Evolutionary conservation across 2,888 invertebrate species (phyloP).

Genomic region (Lagria hirta): DNA sequence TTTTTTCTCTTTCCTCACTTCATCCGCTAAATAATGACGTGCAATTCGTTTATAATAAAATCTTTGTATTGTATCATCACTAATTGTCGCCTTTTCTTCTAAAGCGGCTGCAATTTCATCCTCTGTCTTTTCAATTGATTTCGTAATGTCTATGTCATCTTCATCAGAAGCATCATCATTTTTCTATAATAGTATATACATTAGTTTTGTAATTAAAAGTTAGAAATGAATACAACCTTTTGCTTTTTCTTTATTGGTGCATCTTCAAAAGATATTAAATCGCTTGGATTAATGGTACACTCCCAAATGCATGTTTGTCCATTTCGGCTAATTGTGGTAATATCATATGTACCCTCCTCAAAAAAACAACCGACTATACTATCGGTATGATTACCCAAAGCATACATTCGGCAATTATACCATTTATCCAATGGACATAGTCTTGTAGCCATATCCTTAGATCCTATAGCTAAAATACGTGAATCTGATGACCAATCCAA

Average conservation of each 20-base stretch:
- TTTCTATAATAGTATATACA: slow-evolving; percentile 38
- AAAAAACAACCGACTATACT: slow-evolving; percentile 85
- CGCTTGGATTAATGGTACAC: slow-evolving; percentile 72
- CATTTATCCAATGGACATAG: slow-evolving; percentile 76
- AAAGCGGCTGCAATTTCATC: slow-evolving; percentile 48
- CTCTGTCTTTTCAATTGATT: slow-evolving; percentile 60
- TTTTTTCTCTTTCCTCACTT: slow-evolving; percentile 63
- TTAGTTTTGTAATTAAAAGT: background rate
- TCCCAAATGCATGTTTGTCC: slow-evolving; percentile 87
- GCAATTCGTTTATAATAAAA: slow-evolving; percentile 70
- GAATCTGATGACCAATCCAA: slow-evolving; percentile 95
- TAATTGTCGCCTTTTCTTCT: slow-evolving; percentile 51
- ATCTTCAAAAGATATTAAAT: slow-evolving; percentile 56
- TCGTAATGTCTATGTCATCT: slow-evolving; percentile 66
- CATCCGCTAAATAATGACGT: slow-evolving; percentile 74
- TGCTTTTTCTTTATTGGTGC: slow-evolving; percentile 54
- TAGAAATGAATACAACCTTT: slow-evolving; percentile 1
- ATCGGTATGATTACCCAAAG: slow-evolving; percentile 83
- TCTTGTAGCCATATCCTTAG: slow-evolving; percentile 85
- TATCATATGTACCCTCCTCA: slow-evolving; percentile 79
- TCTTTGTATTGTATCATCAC: slow-evolving; percentile 52
- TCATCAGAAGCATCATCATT: slow-evolving; percentile 61
- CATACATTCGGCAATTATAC: slow-evolving; percentile 73
- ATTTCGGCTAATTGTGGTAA: slow-evolving; percentile 80
- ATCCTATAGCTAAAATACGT: slow-evolving; percentile 83